These are phyloP conservation scores for Caenorhabditis angaria DNA, from an alignment of 2,888 invertebrate species.

Conservation along the genomic window DNA sequence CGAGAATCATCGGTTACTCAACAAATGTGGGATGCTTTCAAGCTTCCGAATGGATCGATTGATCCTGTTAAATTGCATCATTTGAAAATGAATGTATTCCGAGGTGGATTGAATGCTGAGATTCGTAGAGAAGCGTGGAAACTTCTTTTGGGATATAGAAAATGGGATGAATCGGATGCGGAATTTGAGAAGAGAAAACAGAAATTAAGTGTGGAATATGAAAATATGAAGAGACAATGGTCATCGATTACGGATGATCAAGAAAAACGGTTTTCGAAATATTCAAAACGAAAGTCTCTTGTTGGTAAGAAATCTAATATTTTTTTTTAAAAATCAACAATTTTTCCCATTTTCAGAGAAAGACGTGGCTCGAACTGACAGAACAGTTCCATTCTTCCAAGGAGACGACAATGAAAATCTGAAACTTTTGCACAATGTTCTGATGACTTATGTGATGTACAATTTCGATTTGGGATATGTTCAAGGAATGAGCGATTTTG, in stretches of 20 bases:
- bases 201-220: slow-evolving; percentile 75
- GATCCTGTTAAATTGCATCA: slow-evolving; percentile 79
- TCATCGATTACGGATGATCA: slow-evolving; percentile 86
- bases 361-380: slow-evolving; percentile 94
- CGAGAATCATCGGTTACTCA: slow-evolving; percentile 79
- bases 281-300: slow-evolving; percentile 88
- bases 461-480: slow-evolving; percentile 90
- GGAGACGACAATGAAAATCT: slow-evolving; percentile 92
- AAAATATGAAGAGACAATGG: slow-evolving; percentile 90
- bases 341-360: slow-evolving; percentile 79
- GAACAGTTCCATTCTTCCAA: slow-evolving; percentile 88
- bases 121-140: slow-evolving; percentile 91
- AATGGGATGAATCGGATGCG: slow-evolving; percentile 83
- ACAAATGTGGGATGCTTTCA: slow-evolving; percentile 81
- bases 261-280: slow-evolving; percentile 86
- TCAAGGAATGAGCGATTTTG: slow-evolving; percentile 96
- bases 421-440: slow-evolving; percentile 84
- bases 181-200: slow-evolving; percentile 81
- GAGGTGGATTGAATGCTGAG: slow-evolving; percentile 57
- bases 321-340: background rate
- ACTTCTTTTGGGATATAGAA: slow-evolving; percentile 87
- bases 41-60: slow-evolving; percentile 84
- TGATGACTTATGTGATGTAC: slow-evolving; percentile 98
- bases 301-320: slow-evolving; percentile 77
- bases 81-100: slow-evolving; percentile 81